Evolutionary conservation across 2,113 vertebrate species (phyloP), one percentile per base, ranked within the genome.

Genomic region (Tachycineta bicolor): DNA sequence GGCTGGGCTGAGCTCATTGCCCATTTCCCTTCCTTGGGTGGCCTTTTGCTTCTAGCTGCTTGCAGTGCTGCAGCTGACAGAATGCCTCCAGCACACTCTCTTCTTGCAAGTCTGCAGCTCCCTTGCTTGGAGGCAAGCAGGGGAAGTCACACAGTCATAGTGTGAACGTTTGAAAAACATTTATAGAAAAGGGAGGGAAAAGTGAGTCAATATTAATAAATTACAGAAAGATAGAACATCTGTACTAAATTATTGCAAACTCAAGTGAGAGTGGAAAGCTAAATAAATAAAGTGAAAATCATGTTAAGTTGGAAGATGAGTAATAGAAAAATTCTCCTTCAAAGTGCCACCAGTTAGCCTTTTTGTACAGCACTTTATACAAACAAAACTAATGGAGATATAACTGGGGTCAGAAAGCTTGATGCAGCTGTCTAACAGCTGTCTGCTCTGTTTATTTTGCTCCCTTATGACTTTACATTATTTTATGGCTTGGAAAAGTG

Each of bases 191-290:
- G 47, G 14, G 44, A 90, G 44, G 76, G 64, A 5, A 74, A 93
- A 86, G 47, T 19, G 39, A 91, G 73, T 94, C 81, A 81, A 60
- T 93, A 93, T 89, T 93, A 96, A 93, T 93, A 96, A 96, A 95
- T 94, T 91, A 89, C 80, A 89, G 76, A 94, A 89, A 87, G 76
- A 92, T 89, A 92, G 73, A 93, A 90, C 95, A 94, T 95, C 93
- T 95, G 94, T 77, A 71, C 24, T 89, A 90, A 96, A 89, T 94
- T 95, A 94, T 31, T 93, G 68, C 52, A 78, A 93, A 75, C 59
- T 93, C 86, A 94, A 97, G 91, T 91, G 93, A 96, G 83, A 96
- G 94, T 93, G 83, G 94, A 94, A 96, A 94, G 95, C 93, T 94
- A 97, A 96, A 96, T 89, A 97, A 97, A 97, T 89, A 93, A 90